These are phyloP conservation scores for Telenomus remus DNA, from an alignment of 1,140 invertebrate species.

Conservation along the genomic window DNA sequence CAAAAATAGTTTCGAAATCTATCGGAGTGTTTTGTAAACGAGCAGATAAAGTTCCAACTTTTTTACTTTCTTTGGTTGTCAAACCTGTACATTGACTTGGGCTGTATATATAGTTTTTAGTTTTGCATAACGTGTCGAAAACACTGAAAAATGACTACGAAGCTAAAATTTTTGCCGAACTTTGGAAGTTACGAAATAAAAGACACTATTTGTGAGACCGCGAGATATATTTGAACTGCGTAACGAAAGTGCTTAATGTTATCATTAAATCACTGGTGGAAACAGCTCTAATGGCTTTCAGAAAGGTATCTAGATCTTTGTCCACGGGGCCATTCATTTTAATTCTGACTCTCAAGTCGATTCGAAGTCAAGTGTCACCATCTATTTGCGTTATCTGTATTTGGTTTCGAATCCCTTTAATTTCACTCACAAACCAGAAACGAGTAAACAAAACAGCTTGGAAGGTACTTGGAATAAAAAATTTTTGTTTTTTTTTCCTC, in stretches of 20 bases:
- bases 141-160: too few species aligned
- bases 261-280: constrained; percentile 22
- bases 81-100: too few species aligned
- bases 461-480: too few species aligned
- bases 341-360: constrained; percentile 5
- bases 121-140: too few species aligned
- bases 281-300: constrained; percentile 14
- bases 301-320: constrained; percentile 1
- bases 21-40: too few species aligned
- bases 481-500: too few species aligned
- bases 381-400: not conserved
- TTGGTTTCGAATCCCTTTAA: not conserved
- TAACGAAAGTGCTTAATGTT: constrained; percentile 33
- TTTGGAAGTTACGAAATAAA: constrained; percentile 31
- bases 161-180: constrained; percentile 14
- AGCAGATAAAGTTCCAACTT: too few species aligned
- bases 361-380: not conserved
- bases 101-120: too few species aligned
- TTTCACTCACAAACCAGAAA: not conserved
- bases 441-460: too few species aligned
- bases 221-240: constrained; percentile 22
- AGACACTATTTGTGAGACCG: constrained; percentile 7
- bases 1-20: too few species aligned
- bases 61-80: too few species aligned
- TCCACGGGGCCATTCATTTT: not conserved